Percentiles rank a stretch among this genome's conserved stretches.
These are phyloP conservation scores for Microtus richardsoni DNA, from an alignment of 2,113 vertebrate species.

Conservation along the genomic window DNA sequence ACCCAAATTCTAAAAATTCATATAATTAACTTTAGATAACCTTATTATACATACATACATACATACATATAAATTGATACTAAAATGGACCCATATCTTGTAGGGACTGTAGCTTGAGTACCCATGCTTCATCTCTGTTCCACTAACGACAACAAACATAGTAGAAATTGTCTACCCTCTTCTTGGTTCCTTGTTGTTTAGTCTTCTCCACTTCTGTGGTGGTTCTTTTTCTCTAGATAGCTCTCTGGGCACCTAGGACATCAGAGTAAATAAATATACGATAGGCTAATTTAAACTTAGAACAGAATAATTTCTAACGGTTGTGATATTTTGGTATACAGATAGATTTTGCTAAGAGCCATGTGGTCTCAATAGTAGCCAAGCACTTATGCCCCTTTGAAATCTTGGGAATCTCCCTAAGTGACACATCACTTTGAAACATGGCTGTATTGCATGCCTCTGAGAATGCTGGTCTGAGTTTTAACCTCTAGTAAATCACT, in stretches of 20 bases:
- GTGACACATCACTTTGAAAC: fast-evolving
- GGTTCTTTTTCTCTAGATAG: neutral
- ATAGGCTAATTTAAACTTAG: neutral
- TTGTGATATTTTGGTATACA: neutral
- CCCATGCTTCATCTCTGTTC: neutral
- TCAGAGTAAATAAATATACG: neutral
- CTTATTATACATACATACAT: neutral
- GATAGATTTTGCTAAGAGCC: neutral
- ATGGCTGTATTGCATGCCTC: too few species aligned
- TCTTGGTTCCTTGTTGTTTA: neutral
- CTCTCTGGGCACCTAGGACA: neutral
- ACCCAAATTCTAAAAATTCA: slow-evolving; percentile 4
- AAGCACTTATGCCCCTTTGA: fast-evolving
- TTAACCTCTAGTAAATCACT: neutral
- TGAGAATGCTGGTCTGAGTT: neutral
- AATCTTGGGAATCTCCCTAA: neutral
- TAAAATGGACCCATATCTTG: neutral
- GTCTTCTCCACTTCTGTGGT: neutral
- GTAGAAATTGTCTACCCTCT: neutral
- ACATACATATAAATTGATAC: neutral
- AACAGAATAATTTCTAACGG: neutral
- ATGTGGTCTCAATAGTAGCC: fast-evolving
- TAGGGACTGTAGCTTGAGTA: neutral
- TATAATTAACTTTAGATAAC: slow-evolving; percentile 14
- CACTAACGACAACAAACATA: neutral